Base-by-base conservation (phyloP, 2,888 invertebrate species). In the Epsilonema sp. region DNA sequence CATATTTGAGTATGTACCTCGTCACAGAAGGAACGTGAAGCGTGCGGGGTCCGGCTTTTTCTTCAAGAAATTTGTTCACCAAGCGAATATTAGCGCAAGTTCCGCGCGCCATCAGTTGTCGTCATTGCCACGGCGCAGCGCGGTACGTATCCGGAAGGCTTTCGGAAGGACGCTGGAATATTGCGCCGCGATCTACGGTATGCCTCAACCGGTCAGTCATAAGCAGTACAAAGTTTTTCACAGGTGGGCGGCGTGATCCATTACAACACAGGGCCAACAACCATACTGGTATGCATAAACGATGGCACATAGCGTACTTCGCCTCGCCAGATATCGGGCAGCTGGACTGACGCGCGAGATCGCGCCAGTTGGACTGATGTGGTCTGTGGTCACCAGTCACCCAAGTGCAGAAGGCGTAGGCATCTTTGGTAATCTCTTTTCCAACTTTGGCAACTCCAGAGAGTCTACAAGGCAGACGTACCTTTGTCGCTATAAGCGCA, bases 121-220 rank as follows among this genome's bases (percentile, higher is more conserved):
- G 70, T 97, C 92, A 67, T 97, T 90, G 37, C 94, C 97, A 55
- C 94, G 78, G 4, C 94, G 76, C n/a, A 0, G 92, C 83, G 0
- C 94, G 94, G 67, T 97, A 97, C 1, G 94, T 92, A 71, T 97
- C 97, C n/a, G 97, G 68, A 94, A 97, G 60, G 94, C 90, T 49
- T 79, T 76, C 0, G 92, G 87, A 0, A 82, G 82, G 16, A 94
- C 65, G 0, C 83, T 81, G 64, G 36, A 41, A 2, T 5, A 41
- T 26, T n/a, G n/a, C n/a, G n/a, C n/a, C n/a, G n/a, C n/a, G n/a
- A n/a, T n/a, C n/a, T n/a, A n/a, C n/a, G n/a, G n/a, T n/a, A n/a
- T n/a, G n/a, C n/a, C n/a, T n/a, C n/a, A n/a, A n/a, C n/a, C n/a
- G n/a, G n/a, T n/a, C n/a, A n/a, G n/a, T n/a, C n/a, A n/a, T n/a